Base-by-base conservation (phyloP, 2,888 invertebrate species). In the Tenthredo livida region DNA sequence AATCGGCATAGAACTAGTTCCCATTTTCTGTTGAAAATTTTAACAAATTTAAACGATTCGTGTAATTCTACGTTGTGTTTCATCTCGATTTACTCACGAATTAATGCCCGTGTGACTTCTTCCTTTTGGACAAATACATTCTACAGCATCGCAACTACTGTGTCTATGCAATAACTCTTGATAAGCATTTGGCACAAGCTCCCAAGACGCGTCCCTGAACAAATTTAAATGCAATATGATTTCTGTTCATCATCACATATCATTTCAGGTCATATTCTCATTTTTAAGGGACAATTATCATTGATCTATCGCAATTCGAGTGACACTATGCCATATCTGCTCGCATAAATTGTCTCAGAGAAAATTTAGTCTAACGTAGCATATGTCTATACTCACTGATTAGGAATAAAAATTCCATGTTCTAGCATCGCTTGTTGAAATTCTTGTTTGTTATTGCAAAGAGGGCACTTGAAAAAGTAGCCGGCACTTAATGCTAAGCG, bases 151-250 rank as follows among this genome's bases (percentile, higher is more conserved):
- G 90, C 98, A 98, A 0, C 89, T 87, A 7, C 94, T 91, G 2
- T 96, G 95, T 0, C 96, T 92, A 85, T 96, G 95, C 25, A 96
- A 94, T 65, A 97, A 94, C 85, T 97, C 97, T 0, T 95, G 94
- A 92, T 95, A 98, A 0, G 97, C 97, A 90, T 97, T 95, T 1
- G 97, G 96, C 86, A 95, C 96, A 15, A 95, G 90, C 90, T 98
- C 98, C 98, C 98, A 98, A 0, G 97, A 95, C 0, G 98, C 98
- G 92, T 98, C 98, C 89, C 97, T 97, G 92, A 88, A 93, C 33
- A 91, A 92, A 40, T 92, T 50, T 21, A 73, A 84, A 10, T 40
- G 40, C 15, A 70, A 73, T 21, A 72, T n/a, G 15, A 83, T 77
- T 61, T 84, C 40, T 37, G 47, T 29, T 25, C 21, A 15, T 50